These are phyloP conservation scores for Volucella inanis DNA, from an alignment of 2,888 invertebrate species.

Conservation along the genomic window DNA sequence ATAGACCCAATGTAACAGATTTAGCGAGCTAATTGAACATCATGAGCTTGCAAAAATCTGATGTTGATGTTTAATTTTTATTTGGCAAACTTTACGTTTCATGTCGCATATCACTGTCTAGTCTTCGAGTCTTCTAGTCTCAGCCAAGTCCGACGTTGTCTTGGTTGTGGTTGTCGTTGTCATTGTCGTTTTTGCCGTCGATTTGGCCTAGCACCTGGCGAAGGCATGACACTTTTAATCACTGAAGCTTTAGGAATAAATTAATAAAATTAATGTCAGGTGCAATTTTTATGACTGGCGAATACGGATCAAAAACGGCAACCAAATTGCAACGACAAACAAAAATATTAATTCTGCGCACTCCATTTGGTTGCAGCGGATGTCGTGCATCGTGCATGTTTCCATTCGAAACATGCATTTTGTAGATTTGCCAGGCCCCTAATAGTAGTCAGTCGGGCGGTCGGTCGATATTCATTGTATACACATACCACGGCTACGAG, in stretches of 20 bases:
- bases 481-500: too few species aligned
- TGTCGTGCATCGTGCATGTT: constrained; percentile 42
- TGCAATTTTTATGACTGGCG: constrained; percentile 52
- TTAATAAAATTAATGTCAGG: constrained; percentile 60
- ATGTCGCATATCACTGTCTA: constrained; percentile 27
- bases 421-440: constrained; percentile 23
- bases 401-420: constrained; percentile 56
- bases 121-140: too few species aligned
- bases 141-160: too few species aligned
- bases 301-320: constrained; percentile 20
- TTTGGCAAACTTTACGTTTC: constrained; percentile 52
- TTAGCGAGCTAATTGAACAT: constrained; percentile 33
- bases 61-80: constrained; percentile 29
- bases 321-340: constrained; percentile 12
- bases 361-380: constrained; percentile 60
- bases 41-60: constrained; percentile 29
- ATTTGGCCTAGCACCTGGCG: constrained; percentile 46
- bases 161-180: too few species aligned
- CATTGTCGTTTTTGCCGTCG: neutral
- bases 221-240: constrained; percentile 3
- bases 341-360: constrained; percentile 45
- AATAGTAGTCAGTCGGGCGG: neutral
- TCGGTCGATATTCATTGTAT: constrained; percentile 7
- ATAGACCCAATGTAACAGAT: constrained; percentile 20
- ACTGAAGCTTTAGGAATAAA: constrained; percentile 52